Conservation (phyloP, 2,888 invertebrate species). For the Marasmarcha lunaedactyla region DNA sequence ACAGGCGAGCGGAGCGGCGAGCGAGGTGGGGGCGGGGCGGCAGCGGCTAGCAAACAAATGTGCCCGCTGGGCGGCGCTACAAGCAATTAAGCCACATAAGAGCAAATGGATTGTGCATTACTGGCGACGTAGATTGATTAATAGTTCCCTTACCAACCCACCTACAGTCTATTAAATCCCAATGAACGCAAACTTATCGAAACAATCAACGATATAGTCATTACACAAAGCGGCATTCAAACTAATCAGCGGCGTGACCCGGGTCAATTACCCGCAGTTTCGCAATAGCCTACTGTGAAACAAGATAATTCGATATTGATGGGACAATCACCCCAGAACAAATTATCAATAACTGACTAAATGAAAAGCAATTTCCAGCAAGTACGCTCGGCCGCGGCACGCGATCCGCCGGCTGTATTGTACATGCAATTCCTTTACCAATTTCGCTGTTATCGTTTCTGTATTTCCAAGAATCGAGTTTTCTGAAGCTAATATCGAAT, state of each 20-base stretch:
- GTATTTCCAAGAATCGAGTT: conserved; percentile 35
- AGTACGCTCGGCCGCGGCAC: conserved; percentile 30
- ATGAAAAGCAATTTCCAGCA: conserved; percentile 32
- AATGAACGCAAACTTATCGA: conserved; percentile 23
- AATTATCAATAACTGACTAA: conserved; percentile 29
- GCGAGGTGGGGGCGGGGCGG: conserved; percentile 31
- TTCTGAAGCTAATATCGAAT: conserved; percentile 44
- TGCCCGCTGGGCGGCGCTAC: conserved; percentile 63
- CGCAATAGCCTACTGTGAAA: conserved; percentile 16
- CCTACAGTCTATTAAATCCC: background rate
- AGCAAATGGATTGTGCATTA: conserved; percentile 67
- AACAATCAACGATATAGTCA: conserved; percentile 36
- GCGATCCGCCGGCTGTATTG: conserved; percentile 33
- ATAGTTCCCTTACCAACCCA: conserved; percentile 28
- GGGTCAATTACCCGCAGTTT: conserved; percentile 33
- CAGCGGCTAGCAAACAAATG: conserved; percentile 49
- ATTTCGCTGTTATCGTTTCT: conserved; percentile 22
- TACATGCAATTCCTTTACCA: conserved; percentile 25
- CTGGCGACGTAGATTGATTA: conserved; percentile 63
- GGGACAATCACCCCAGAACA: conserved; percentile 26
- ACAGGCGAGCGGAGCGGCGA: conserved; percentile 37
- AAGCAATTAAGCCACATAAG: conserved; percentile 62
- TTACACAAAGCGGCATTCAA: conserved; percentile 40
- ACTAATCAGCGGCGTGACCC: conserved; percentile 38
- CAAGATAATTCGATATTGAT: conserved; percentile 35